phyloP scores from a whole-genome alignment of 2,888 invertebrate species.

The Zaprionus obscuricornis region DNA sequence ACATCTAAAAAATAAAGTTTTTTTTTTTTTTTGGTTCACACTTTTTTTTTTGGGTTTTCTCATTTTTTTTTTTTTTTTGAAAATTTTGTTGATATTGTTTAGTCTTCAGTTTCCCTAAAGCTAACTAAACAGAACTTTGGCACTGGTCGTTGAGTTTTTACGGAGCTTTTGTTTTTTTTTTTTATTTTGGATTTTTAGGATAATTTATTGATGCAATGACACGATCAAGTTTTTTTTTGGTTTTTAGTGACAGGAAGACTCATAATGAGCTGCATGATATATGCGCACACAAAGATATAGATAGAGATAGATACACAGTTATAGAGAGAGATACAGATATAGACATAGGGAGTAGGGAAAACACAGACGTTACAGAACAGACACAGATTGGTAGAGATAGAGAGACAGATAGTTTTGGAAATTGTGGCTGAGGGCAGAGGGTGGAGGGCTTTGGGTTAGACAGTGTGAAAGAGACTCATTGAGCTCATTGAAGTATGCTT shows the following conservation, averaged over 20 bases:
- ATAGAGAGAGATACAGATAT: slow-evolving; percentile 38
- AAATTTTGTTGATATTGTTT: slow-evolving; percentile 34
- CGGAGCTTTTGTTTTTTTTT: slow-evolving; percentile 27
- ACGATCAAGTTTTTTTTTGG: slow-evolving; percentile 38
- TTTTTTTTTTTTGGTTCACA: slow-evolving; percentile 23
- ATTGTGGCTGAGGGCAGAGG: slow-evolving; percentile 6
- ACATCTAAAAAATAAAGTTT: slow-evolving; percentile 85
- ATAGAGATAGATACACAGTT: slow-evolving; percentile 19
- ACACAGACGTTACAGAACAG: slow-evolving; percentile 38
- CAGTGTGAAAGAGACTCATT: slow-evolving; percentile 37
- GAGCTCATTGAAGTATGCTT: slow-evolving; percentile 34
- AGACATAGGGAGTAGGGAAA: slow-evolving; percentile 14
- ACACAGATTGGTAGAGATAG: slow-evolving; percentile 26
- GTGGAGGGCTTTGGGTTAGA: too few relatives aligned
- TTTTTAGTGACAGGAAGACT: slow-evolving; percentile 59
- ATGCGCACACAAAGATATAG: slow-evolving; percentile 41
- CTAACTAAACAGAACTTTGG: slow-evolving; percentile 69
- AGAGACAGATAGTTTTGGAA: neutral
- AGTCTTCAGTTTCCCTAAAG: slow-evolving; percentile 17
- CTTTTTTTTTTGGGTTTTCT: slow-evolving; percentile 6
- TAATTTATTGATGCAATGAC: slow-evolving; percentile 57
- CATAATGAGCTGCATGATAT: slow-evolving; percentile 36
- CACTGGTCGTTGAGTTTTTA: slow-evolving; percentile 24
- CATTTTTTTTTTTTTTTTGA: slow-evolving; percentile 1
- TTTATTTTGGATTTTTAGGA: slow-evolving; percentile 33